Evolutionary conservation across 2,797 vertebrate species (phyloP).

Genomic region (Anguilla marmorata): DNA sequence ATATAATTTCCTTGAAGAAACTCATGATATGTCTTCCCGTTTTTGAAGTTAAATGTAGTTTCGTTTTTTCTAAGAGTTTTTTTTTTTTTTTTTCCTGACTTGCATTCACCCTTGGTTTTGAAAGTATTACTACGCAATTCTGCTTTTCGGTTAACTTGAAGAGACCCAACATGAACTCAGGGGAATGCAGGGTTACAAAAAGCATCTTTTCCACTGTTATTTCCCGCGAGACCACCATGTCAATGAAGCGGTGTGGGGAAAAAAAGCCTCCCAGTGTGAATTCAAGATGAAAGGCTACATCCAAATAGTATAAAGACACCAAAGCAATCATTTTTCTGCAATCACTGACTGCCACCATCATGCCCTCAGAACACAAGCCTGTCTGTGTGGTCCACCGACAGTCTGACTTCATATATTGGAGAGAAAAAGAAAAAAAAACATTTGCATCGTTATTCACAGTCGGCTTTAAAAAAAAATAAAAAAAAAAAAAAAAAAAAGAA

Average conservation of each 20-base stretch:
- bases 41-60: not conserved
- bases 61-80: not conserved
- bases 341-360: not conserved
- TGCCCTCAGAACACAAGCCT: not conserved
- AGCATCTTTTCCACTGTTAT: constrained; percentile 18
- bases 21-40: no score
- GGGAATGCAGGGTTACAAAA: constrained; percentile 15
- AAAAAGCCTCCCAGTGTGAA: constrained; percentile 27
- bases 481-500: not conserved
- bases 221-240: constrained; percentile 31
- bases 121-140: constrained; percentile 8
- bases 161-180: not conserved
- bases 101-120: not conserved
- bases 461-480: not conserved
- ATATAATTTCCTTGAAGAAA: not conserved
- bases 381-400: not conserved
- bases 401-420: not conserved
- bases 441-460: not conserved
- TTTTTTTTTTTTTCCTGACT: not conserved
- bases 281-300: constrained; percentile 31
- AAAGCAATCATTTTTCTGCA: constrained; percentile 9
- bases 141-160: constrained; percentile 18
- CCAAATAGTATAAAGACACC: constrained; percentile 22
- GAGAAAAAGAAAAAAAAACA: not conserved
- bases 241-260: not conserved